Evolutionary conservation across 2,113 vertebrate genomes (phyloP), one percentile per base, ranked within the genome.

Genomic region (Clinocottus analis): DNA sequence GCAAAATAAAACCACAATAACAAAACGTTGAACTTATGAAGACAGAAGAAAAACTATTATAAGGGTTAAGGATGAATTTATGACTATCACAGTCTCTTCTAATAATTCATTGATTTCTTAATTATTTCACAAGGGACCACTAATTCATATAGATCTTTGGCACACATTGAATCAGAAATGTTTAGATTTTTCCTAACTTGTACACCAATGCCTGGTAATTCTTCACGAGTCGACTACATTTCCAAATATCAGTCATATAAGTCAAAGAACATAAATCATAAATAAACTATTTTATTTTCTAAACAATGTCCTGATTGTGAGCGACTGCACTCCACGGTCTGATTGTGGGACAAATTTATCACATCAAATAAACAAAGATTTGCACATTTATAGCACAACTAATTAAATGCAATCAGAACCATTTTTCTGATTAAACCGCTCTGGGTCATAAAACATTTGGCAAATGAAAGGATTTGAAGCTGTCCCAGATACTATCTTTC

Each of bases 321-420:
- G 58, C 14, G 31, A 29, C 17, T 61, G 56, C 43, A 3, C 3
- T n/a, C 68, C 2, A 16, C 68, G 66, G 31, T 72, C 51, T 72
- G 59, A 72, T 56, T 58, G 49, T 56, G 60, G 6, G 29, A 45
- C 11, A 10, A n/a, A 68, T 77, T 61, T 11, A 60, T 67, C 53
- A 27, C 56, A 17, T 39, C 55, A n/a, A 55, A 16, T 47, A 58
- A 58, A 65, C 61, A 72, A 21, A 72, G 67, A 72, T 72, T 39
- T 79, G 51, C 77, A 72, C 61, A 72, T 80, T 66, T 23, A 51
- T 23, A 39, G 58, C 64, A 27, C 1, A 58, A 58, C n/a, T 39
- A 37, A 70, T 75, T 51, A 31, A 75, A 75, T 29, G 39, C 72
- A 70, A 75, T 75, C 79, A 64, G 31, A 58, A n/a, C 2, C 29